These are phyloP conservation scores for Cherax destructor DNA, from an alignment of 1,140 invertebrate species.

Conservation along the genomic window DNA sequence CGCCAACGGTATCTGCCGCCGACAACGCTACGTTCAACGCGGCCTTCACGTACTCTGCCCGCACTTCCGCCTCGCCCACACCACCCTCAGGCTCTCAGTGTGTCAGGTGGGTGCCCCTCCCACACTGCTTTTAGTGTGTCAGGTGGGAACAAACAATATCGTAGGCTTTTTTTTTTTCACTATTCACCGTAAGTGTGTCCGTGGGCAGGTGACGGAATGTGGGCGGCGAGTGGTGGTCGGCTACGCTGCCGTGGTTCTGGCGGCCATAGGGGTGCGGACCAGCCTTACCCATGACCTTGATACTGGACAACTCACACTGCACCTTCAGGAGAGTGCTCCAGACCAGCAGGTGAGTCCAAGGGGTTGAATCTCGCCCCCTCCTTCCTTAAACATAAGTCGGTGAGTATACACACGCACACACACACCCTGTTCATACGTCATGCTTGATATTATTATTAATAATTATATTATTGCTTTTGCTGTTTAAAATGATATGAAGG, in stretches of 20 bases:
- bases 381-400: not conserved
- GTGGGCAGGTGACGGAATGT: slow-evolving; percentile 47
- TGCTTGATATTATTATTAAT: not conserved
- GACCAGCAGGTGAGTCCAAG: slow-evolving; percentile 51
- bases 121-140: not conserved
- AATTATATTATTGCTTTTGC: no score
- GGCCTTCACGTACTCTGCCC: slow-evolving; percentile 29
- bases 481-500: no score
- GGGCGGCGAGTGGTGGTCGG: slow-evolving; percentile 53
- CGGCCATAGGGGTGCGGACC: slow-evolving; percentile 4
- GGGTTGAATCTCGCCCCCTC: not conserved
- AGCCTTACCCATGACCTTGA: slow-evolving; percentile 43
- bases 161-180: no score
- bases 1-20: slow-evolving; percentile 17
- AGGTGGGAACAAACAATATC: no score
- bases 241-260: slow-evolving; percentile 22
- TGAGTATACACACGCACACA: no score
- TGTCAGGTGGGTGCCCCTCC: slow-evolving; percentile 30
- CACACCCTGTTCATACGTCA: no score
- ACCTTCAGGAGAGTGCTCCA: slow-evolving; percentile 55
- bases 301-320: slow-evolving; percentile 36
- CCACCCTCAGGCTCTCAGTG: slow-evolving; percentile 57
- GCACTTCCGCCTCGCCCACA: slow-evolving; percentile 51
- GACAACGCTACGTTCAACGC: slow-evolving; percentile 37
- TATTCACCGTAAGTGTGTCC: no score